phyloP scores from a whole-genome alignment of 2,113 vertebrate genomes.

The Callochromis pleurospilus region DNA sequence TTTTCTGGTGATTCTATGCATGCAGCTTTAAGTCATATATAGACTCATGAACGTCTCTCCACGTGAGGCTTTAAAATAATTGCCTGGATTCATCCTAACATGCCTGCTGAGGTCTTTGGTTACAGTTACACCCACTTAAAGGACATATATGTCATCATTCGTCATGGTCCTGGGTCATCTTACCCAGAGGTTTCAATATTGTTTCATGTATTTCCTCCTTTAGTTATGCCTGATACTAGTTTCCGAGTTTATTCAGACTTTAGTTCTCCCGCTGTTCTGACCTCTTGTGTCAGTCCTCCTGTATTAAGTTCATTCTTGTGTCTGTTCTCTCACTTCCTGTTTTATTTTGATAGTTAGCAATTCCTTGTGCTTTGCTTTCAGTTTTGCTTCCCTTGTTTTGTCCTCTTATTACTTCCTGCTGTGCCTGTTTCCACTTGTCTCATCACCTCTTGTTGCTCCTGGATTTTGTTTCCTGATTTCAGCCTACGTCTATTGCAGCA shows the following conservation, averaged over 20 bases:
- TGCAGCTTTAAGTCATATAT: rapidly evolving
- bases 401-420: background rate
- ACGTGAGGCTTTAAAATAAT: background rate
- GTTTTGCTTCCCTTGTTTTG: background rate
- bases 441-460: background rate
- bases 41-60: background rate
- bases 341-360: background rate
- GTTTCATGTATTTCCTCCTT: background rate
- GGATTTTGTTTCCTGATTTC: background rate
- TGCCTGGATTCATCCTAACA: rapidly evolving
- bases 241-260: background rate
- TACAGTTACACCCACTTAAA: background rate
- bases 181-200: background rate
- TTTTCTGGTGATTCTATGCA: background rate
- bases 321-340: background rate
- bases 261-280: rapidly evolving
- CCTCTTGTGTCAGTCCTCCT: background rate
- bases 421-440: background rate
- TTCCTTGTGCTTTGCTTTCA: background rate
- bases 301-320: background rate
- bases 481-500: rapidly evolving
- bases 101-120: background rate
- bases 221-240: background rate
- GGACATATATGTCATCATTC: background rate
- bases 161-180: background rate